Evolutionary conservation across 2,113 vertebrate species (phyloP).

Genomic region (Actenoides hombroni): DNA sequence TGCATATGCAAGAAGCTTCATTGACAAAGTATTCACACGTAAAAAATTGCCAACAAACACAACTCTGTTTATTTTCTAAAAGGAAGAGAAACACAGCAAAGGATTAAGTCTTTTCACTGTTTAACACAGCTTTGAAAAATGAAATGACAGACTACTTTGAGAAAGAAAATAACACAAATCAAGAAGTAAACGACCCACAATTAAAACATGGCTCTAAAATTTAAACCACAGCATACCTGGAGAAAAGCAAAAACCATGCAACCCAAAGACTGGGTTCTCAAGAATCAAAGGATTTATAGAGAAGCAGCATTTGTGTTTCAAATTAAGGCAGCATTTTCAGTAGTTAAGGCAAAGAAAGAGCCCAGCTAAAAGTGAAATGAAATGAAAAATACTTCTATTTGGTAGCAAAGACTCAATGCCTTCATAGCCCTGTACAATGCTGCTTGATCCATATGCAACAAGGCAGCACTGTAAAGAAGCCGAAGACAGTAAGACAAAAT

Average conservation of each 20-base stretch:
- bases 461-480: slow-evolving; percentile 99
- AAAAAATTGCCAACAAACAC: slow-evolving; percentile 97
- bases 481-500: slow-evolving; percentile 76
- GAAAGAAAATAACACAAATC: neutral
- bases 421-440: slow-evolving; percentile 97
- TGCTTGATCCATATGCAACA: slow-evolving; percentile 95
- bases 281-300: neutral
- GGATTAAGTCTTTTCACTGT: neutral
- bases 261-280: neutral
- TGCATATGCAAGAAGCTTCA: slow-evolving; percentile 92
- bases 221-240: neutral
- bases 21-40: slow-evolving; percentile 95
- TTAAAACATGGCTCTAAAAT: neutral
- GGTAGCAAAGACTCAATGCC: slow-evolving; percentile 73
- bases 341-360: neutral
- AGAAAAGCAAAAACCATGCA: neutral
- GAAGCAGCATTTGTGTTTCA: neutral
- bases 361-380: neutral
- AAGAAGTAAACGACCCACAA: neutral
- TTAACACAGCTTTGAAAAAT: neutral
- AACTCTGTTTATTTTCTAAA: slow-evolving; percentile 85
- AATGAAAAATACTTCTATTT: neutral
- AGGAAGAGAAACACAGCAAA: slow-evolving; percentile 1
- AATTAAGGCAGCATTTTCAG: neutral
- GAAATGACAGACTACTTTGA: neutral